Evolutionary conservation across 2,888 invertebrate genomes (phyloP).

Genomic region (Lymantria monacha): DNA sequence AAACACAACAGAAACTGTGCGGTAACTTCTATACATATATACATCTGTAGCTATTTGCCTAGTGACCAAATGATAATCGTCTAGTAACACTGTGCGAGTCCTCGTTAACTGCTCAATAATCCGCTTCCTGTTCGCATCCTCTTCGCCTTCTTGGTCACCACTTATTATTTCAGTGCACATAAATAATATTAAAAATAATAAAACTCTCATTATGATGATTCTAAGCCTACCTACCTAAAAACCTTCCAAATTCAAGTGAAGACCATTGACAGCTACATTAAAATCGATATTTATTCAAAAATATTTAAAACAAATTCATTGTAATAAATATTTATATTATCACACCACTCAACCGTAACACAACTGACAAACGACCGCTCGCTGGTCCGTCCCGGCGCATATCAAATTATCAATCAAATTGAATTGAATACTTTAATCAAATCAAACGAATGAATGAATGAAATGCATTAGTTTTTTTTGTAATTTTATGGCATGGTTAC

Average conservation of each 20-base stretch:
- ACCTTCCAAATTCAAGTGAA: conserved; percentile 17
- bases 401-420: too few species aligned
- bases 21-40: conserved; percentile 72
- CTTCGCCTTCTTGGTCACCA: conserved; percentile 61
- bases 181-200: conserved; percentile 57
- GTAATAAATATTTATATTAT: background rate
- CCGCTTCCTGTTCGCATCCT: conserved; percentile 59
- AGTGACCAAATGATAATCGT: conserved; percentile 69
- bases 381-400: too few species aligned
- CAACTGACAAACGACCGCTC: background rate
- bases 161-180: conserved; percentile 57
- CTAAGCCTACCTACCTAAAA: conserved; percentile 50
- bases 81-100: conserved; percentile 64
- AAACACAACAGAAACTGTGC: conserved; percentile 72
- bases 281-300: background rate
- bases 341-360: background rate
- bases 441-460: too few species aligned
- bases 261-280: conserved; percentile 9
- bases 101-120: conserved; percentile 67
- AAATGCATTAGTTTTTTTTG: too few species aligned
- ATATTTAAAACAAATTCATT: background rate
- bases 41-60: conserved; percentile 73
- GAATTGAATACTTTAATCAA: too few species aligned
- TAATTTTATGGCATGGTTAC: too few species aligned
- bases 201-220: conserved; percentile 55